A percentile compares a stretch with the other conserved stretches of the same genome.
Conservation (phyloP, 2,113 vertebrate species). For the Laticauda colubrina region DNA sequence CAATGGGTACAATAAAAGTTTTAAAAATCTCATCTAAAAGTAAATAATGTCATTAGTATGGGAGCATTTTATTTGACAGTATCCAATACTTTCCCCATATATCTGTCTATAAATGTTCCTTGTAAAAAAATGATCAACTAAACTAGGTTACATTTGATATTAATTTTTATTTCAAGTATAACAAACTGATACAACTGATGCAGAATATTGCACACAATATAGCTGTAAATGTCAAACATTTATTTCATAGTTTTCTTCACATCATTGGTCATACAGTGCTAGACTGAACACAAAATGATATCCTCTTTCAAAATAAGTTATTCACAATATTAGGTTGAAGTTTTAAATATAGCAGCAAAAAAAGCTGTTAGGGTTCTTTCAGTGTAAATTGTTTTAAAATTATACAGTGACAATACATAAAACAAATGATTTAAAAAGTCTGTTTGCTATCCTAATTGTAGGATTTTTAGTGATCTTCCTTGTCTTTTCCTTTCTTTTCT, state of each 20-base stretch:
- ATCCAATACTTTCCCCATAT: neutral
- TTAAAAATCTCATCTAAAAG: neutral
- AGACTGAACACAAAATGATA: conserved; percentile 71
- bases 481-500: conserved; percentile 90
- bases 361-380: conserved; percentile 65
- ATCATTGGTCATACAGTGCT: conserved; percentile 81
- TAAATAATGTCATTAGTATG: neutral
- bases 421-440: conserved; percentile 55
- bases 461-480: conserved; percentile 84
- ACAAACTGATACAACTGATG: conserved; percentile 72
- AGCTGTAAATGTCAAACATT: conserved; percentile 66
- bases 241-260: conserved; percentile 58
- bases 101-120: neutral
- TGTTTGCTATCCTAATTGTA: conserved; percentile 46
- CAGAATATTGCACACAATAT: conserved; percentile 84
- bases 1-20: neutral
- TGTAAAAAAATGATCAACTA: neutral
- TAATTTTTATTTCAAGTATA: conserved; percentile 76
- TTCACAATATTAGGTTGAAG: conserved; percentile 64
- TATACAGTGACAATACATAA: conserved; percentile 62
- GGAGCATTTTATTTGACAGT: neutral
- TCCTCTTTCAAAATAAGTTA: conserved; percentile 73
- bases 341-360: conserved; percentile 71
- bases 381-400: conserved; percentile 67
- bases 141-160: conserved; percentile 38